Evolutionary conservation across 2,797 vertebrate genomes (phyloP).

Genomic region (Microhierax caerulescens): DNA sequence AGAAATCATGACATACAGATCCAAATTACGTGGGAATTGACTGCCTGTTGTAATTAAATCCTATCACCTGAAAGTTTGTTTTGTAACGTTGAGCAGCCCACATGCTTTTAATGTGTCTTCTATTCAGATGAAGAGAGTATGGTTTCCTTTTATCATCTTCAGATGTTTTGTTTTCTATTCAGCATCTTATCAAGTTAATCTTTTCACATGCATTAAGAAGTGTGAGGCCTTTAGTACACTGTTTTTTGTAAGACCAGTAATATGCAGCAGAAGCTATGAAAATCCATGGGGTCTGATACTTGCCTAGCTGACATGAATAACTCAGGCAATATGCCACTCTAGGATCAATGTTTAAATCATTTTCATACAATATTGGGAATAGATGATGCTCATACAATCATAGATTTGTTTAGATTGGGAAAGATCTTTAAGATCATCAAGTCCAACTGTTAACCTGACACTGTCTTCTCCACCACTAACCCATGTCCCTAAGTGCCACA

Average conservation of each 20-base stretch:
- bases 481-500: no score
- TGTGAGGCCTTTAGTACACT: background rate
- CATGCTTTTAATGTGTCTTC: background rate
- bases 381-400: background rate
- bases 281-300: background rate
- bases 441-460: background rate
- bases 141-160: background rate
- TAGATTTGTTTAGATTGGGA: background rate
- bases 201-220: background rate
- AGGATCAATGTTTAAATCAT: background rate
- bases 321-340: background rate
- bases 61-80: background rate
- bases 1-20: background rate
- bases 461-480: background rate
- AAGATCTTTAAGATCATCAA: background rate
- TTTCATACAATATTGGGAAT: background rate
- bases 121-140: background rate
- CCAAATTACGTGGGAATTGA: background rate
- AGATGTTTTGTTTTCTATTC: background rate
- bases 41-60: background rate
- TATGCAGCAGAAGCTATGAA: background rate
- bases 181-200: background rate
- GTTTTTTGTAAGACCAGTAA: background rate
- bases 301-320: background rate
- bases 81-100: background rate